Base-by-base conservation (phyloP, 2,888 invertebrate species). In the Cephonodes hylas region DNA sequence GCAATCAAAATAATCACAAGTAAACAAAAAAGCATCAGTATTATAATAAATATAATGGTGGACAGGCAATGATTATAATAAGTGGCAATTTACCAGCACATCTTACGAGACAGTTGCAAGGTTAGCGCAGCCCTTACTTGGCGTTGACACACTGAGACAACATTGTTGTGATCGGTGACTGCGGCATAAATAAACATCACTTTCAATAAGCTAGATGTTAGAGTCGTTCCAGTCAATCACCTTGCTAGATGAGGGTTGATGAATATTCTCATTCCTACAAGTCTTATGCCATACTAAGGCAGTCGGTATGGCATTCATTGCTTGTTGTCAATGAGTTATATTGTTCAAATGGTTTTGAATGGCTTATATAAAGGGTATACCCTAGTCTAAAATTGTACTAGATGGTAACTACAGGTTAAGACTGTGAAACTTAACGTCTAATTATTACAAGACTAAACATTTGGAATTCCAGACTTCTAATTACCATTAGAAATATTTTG, bases 111-210 rank as follows among this genome's bases (percentile, higher is more conserved):
- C 20, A 44, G 57, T 44, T 48, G 38, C 68, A 69, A 72, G 72
- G 72, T 44, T 64, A 6, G 23, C 25, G 10, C 20, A 53, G 27
- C 18, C 59, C 58, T 64, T 63, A 56, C 45, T n/a, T 48, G 46
- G 4, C 48, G 27, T 15, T 15, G 48, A 53, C 48, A 53, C 53
- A 65, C 61, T 62, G 56, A 56, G 38, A 60, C 59, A 63, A 69
- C 66, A 68, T 70, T 67, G 66, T 68, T 27, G 65, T 65, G 63
- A 67, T 66, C 59, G 62, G 62, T 65, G 58, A 66, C 65, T 66
- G 69, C 38, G 80, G 81, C 73, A 80, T 83, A 83, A 82, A 82
- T 83, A 73, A 84, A 81, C 77, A 75, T 77, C 71, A 74, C 75
- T 80, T 80, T 71, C 76, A 70, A 71, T 72, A 72, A 75, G 67